A percentile compares a stretch with the other conserved stretches of the same genome.
Conservation (phyloP, 1,140 invertebrate species). For the Centruroides sculpturatus region DNA sequence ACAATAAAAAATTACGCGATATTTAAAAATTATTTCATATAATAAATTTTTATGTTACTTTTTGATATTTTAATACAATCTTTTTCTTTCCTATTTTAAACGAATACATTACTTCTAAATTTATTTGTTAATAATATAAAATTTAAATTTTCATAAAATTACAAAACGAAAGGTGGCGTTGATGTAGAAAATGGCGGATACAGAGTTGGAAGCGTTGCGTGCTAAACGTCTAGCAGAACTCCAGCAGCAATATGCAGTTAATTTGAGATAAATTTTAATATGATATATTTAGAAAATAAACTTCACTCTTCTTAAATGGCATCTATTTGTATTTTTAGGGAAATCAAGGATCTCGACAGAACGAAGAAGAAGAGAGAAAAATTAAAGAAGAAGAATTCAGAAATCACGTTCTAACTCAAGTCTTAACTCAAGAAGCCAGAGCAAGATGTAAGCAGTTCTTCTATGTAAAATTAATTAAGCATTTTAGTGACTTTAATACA, state of each 20-base stretch:
- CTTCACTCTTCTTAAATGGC: not conserved
- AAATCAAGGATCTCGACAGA: slow-evolving; percentile 25
- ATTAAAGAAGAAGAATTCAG: slow-evolving; percentile 70
- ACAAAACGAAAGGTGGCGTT: not conserved
- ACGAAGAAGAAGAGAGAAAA: slow-evolving; percentile 52
- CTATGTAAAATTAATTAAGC: not conserved
- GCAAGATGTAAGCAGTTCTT: slow-evolving; percentile 57
- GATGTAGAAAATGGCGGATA: slow-evolving; percentile 48
- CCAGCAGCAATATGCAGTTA: slow-evolving; percentile 44
- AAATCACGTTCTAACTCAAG: slow-evolving; percentile 71
- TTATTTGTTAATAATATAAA: no score
- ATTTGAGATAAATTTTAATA: no score
- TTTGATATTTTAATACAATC: no score
- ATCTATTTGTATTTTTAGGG: slow-evolving; percentile 5
- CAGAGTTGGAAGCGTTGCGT: slow-evolving; percentile 62
- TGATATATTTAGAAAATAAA: no score
- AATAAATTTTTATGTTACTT: no score
- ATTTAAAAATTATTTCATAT: no score
- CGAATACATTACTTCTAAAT: no score
- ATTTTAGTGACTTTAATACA: no score
- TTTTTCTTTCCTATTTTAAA: no score
- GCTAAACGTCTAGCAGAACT: slow-evolving; percentile 64
- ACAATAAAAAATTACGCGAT: no score
- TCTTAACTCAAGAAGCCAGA: slow-evolving; percentile 78
- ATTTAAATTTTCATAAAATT: no score